These are phyloP conservation scores for Momotus momota DNA, from an alignment of 2,797 vertebrate species.

Conservation along the genomic window DNA sequence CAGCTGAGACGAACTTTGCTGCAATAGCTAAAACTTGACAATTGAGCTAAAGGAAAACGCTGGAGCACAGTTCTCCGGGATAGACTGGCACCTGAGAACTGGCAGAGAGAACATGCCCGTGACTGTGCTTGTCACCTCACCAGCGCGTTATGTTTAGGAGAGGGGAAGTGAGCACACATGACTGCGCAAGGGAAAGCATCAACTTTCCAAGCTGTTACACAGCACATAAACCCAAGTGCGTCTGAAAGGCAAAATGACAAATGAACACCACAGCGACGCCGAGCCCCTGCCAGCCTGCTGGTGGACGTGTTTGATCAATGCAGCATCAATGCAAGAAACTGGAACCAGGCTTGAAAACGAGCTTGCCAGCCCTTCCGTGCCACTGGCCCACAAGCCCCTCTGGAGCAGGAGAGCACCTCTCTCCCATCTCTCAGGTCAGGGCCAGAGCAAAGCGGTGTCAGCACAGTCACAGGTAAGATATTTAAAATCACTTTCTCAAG, in stretches of 20 bases:
- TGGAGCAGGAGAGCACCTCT: neutral
- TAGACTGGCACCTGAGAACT: neutral
- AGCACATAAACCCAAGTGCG: neutral
- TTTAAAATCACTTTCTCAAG: neutral
- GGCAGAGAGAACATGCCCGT: neutral
- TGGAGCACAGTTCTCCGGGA: fast-evolving
- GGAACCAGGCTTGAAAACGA: neutral
- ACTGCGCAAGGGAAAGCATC: neutral
- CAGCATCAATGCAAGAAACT: neutral
- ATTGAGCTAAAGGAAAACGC: neutral
- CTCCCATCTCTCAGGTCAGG: neutral
- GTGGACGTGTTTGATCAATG: neutral
- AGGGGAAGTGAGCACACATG: neutral
- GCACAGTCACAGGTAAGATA: neutral
- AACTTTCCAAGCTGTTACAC: neutral
- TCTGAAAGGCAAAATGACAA: neutral
- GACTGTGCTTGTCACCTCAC: neutral
- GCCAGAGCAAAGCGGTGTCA: neutral
- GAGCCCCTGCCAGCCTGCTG: neutral
- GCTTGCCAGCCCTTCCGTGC: neutral
- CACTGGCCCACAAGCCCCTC: neutral
- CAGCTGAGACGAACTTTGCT: neutral
- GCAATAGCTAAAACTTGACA: neutral
- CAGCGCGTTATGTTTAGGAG: neutral
- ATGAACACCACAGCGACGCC: fast-evolving